Percentiles rank a stretch among this genome's conserved stretches.
Conservation (phyloP, 2,113 vertebrate species). For the Micromys minutus region DNA sequence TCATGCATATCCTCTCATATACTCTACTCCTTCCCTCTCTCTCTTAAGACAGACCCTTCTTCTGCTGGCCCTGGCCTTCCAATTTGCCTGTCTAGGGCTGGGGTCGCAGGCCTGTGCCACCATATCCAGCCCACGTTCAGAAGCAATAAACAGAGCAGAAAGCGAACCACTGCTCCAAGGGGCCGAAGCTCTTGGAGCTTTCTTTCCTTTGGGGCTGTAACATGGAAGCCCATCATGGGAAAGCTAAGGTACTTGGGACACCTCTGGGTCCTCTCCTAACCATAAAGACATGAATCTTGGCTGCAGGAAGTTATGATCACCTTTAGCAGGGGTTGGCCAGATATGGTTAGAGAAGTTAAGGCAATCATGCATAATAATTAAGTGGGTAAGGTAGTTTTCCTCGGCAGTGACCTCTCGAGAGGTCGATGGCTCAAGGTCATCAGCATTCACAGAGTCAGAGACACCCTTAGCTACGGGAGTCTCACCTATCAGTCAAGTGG, state of each 20-base stretch:
- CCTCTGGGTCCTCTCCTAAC: neutral
- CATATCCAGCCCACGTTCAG: too few species aligned
- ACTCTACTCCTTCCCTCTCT: neutral
- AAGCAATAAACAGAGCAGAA: neutral
- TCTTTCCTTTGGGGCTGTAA: neutral
- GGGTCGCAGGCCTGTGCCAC: neutral
- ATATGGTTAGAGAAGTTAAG: conserved; percentile 32
- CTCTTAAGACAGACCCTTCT: neutral
- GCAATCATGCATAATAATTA: neutral
- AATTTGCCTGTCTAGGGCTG: neutral
- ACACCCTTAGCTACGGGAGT: neutral
- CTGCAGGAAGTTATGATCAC: neutral
- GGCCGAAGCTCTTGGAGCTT: neutral
- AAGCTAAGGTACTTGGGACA: neutral
- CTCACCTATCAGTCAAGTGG: neutral
- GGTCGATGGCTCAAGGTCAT: neutral
- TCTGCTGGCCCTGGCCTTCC: neutral
- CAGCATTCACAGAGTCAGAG: neutral
- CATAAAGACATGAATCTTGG: neutral
- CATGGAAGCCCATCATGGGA: neutral
- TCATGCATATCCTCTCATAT: neutral
- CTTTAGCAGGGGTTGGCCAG: neutral
- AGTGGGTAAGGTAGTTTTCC: neutral
- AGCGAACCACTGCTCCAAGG: neutral
- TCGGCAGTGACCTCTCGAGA: neutral